Percentiles rank a stretch among this genome's conserved stretches.
Conservation (phyloP, 2,888 invertebrate species). For the Drosophila histrio region DNA sequence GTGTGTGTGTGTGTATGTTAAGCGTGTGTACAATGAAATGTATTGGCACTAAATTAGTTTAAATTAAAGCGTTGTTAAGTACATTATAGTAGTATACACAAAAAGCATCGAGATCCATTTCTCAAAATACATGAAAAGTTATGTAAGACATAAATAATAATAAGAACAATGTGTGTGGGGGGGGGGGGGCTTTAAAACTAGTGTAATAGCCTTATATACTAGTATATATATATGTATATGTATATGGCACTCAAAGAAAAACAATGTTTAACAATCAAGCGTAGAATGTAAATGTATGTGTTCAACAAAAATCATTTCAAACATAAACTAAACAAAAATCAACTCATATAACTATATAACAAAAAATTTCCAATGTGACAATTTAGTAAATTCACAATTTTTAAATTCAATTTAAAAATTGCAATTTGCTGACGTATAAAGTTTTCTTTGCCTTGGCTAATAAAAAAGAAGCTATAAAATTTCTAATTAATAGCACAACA, state of each 20-base stretch:
- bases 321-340: slow-evolving; percentile 39
- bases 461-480: slow-evolving; percentile 76
- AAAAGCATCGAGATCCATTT: slow-evolving; percentile 61
- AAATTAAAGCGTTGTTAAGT: slow-evolving; percentile 59
- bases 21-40: slow-evolving; percentile 49
- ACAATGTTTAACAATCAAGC: slow-evolving; percentile 59
- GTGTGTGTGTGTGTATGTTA: slow-evolving; percentile 15
- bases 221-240: background rate
- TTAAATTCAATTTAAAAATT: slow-evolving; percentile 75
- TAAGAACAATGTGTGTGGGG: slow-evolving; percentile 40
- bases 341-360: slow-evolving; percentile 46
- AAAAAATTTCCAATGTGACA: slow-evolving; percentile 59
- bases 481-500: slow-evolving; percentile 79
- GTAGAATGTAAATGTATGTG: slow-evolving; percentile 37
- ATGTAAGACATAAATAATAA: slow-evolving; percentile 66
- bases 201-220: slow-evolving; percentile 13
- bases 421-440: slow-evolving; percentile 61
- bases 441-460: slow-evolving; percentile 56
- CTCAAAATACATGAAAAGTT: slow-evolving; percentile 69
- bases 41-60: slow-evolving; percentile 22
- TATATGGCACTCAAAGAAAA: slow-evolving; percentile 27
- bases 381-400: slow-evolving; percentile 68
- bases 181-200: slow-evolving; percentile 56
- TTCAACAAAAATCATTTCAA: slow-evolving; percentile 48
- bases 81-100: slow-evolving; percentile 69